Percentiles rank a stretch among this genome's conserved stretches.
Evolutionary conservation across 2,113 vertebrate genomes (phyloP).

Genomic region (Centropus bengalensis): DNA sequence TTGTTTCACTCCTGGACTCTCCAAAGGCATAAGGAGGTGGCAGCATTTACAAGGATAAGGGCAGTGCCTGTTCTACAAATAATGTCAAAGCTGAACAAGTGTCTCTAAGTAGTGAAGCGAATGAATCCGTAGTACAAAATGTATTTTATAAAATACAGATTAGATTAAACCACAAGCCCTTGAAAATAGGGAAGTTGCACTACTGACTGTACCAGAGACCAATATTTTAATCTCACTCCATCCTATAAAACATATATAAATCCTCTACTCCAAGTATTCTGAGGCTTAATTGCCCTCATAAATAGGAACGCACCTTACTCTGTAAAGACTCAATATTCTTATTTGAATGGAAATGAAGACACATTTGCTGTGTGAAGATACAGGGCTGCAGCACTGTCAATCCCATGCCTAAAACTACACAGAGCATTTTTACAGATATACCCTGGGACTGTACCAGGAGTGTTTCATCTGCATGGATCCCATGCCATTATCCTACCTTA

Average conservation of each 20-base stretch:
- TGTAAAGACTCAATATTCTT: not conserved
- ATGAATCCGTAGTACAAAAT: not conserved
- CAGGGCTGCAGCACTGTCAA: not conserved
- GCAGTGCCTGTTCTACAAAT: not conserved
- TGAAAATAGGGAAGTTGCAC: not conserved
- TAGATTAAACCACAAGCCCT: not conserved
- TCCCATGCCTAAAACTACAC: not conserved
- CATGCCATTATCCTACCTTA: not conserved
- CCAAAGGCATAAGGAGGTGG: not conserved
- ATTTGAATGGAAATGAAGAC: not conserved
- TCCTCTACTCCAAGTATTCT: not conserved
- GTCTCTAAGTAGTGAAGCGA: not conserved
- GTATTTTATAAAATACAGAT: not conserved
- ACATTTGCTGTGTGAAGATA: not conserved
- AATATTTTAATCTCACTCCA: not conserved
- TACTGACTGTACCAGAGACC: not conserved
- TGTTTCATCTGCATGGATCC: fast-evolving
- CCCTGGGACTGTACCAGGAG: not conserved
- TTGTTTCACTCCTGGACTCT: not conserved
- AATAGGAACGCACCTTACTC: not conserved
- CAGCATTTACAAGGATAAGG: not conserved
- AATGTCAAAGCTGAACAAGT: not conserved
- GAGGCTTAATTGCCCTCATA: not conserved
- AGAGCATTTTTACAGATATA: not conserved
- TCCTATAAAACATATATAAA: not conserved